Evolutionary conservation across 92 coral and sea anemone species (phyloP).

Genomic region (Parazoanthus atlanticus): DNA sequence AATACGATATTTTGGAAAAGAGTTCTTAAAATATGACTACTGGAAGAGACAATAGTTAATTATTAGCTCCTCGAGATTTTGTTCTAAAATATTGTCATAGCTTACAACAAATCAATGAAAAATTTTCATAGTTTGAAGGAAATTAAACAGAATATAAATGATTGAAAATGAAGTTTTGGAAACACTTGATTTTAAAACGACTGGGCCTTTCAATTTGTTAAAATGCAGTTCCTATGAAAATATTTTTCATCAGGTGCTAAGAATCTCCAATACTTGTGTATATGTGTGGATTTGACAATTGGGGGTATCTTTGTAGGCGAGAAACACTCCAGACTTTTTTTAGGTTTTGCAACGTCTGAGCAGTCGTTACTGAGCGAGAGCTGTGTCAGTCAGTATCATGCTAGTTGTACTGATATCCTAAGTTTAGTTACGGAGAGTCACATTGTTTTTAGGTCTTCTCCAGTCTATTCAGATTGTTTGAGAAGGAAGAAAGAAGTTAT

Average conservation of each 20-base stretch:
- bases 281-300: not conserved
- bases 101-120: no score
- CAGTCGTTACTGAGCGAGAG: not conserved
- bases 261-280: not conserved
- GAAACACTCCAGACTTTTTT: not conserved
- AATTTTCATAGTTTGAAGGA: no score
- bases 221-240: not conserved
- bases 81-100: no score
- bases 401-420: no score
- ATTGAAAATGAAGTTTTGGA: not conserved
- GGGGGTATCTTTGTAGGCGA: not conserved
- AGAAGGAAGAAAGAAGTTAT: slow-evolving; percentile 88
- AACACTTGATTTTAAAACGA: no score
- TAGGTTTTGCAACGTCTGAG: not conserved
- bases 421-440: not conserved
- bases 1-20: not conserved
- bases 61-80: no score
- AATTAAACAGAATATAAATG: not conserved
- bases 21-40: not conserved
- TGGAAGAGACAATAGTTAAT: not conserved
- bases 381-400: no score
- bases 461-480: slow-evolving; percentile 93
- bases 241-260: no score
- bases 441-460: slow-evolving; percentile 75
- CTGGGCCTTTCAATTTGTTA: not conserved